These are phyloP conservation scores for Cerastis leucographa DNA, from an alignment of 2,888 invertebrate genomes.

Conservation along the genomic window DNA sequence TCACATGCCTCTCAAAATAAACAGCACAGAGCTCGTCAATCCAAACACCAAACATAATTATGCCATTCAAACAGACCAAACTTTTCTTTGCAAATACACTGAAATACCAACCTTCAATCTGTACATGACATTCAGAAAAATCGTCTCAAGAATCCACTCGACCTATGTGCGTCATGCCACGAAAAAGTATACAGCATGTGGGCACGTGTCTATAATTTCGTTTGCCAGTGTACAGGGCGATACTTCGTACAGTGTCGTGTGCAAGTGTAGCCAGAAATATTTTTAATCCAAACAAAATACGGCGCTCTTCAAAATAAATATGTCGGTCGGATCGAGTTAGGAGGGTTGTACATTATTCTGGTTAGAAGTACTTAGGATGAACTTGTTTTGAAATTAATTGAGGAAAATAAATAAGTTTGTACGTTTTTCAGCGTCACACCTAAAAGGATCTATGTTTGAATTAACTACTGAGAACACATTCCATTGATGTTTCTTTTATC, in stretches of 20 bases:
- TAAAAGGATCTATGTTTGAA: not conserved
- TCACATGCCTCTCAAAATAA: conserved; percentile 40
- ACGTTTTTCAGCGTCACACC: not conserved
- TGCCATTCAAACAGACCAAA: conserved; percentile 24
- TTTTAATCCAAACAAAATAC: conserved; percentile 89
- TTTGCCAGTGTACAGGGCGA: conserved; percentile 67
- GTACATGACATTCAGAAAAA: conserved; percentile 49
- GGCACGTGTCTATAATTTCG: conserved; percentile 64
- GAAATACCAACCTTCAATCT: conserved; percentile 33
- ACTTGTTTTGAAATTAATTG: not conserved
- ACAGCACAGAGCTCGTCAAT: conserved; percentile 45
- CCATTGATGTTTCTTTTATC: not conserved
- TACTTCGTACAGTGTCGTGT: conserved; percentile 86
- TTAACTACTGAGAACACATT: not conserved
- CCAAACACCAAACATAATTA: conserved; percentile 42
- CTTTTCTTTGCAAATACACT: conserved; percentile 10
- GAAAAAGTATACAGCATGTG: conserved; percentile 61
- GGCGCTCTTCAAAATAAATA: conserved; percentile 88
- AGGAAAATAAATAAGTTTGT: not conserved
- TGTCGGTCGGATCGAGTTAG: conserved; percentile 79
- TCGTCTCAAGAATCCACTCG: conserved; percentile 49
- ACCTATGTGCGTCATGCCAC: conserved; percentile 65
- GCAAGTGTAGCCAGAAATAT: conserved; percentile 90
- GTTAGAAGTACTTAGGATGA: not conserved
- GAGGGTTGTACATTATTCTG: conserved; percentile 72